These are phyloP conservation scores for Scaptomyza pallida DNA, from an alignment of 1,140 invertebrate genomes.

Conservation along the genomic window DNA sequence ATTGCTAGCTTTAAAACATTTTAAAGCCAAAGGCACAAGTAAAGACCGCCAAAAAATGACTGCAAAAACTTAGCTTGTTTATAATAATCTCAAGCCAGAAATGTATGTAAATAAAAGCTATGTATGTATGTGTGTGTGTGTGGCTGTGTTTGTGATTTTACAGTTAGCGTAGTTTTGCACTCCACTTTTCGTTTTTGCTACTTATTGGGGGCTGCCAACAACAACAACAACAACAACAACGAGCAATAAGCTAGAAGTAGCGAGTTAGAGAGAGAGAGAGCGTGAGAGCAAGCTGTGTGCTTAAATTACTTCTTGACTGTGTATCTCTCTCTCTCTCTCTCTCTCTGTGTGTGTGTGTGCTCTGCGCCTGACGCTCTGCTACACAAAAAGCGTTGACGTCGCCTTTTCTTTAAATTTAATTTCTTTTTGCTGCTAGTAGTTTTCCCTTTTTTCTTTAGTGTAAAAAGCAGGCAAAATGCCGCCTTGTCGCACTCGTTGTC, in stretches of 20 bases:
- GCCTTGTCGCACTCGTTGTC: no score
- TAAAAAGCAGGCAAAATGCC: no score
- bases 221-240: no score
- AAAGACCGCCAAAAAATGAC: no score
- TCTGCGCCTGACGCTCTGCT: conserved; percentile 57
- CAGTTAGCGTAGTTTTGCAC: conserved; percentile 8
- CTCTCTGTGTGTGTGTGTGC: conserved; percentile 7
- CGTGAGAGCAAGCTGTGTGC: conserved; percentile 21
- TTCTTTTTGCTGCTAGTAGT: conserved; percentile 77
- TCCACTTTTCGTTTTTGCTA: conserved; percentile 48
- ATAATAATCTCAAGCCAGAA: no score
- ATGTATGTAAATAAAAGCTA: background rate
- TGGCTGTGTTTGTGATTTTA: background rate
- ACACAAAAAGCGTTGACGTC: conserved; percentile 44
- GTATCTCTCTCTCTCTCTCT: conserved; percentile 3
- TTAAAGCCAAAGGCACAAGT: no score
- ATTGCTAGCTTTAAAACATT: background rate
- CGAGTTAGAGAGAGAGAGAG: background rate
- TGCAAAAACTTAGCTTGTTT: no score
- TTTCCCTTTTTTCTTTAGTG: conserved; percentile 51
- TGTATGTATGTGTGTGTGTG: background rate
- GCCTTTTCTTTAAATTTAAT: conserved; percentile 77
- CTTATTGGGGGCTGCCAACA: conserved; percentile 51
- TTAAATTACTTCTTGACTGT: conserved; percentile 58
- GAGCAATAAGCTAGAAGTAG: background rate